Evolutionary conservation across 2,888 invertebrate species (phyloP), one percentile per base, ranked within the genome.

Genomic region (Perizoma affinitatum): DNA sequence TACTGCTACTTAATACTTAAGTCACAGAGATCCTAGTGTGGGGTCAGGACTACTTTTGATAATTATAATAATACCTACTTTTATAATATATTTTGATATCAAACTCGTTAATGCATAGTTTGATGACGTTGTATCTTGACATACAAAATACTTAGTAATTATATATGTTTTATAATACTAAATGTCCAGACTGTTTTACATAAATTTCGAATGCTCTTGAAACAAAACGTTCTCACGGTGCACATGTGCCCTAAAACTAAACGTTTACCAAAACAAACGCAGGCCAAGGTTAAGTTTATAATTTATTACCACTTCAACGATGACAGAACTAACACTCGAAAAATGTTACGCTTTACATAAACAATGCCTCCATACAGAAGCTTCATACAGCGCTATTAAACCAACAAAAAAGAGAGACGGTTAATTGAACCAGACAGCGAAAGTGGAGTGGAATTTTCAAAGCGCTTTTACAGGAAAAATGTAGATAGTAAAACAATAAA

Each of bases 251-350:
- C 79, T 78, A 79, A 79, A 75, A 75, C 66, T 54, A 76, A 82
- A 80, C 79, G 80, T 77, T 84, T 83, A 86, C 84, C 80, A 83
- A 88, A 90, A 90, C 88, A 91, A 88, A 86, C 84, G 76, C 75
- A 54, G 75, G 72, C 82, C 87, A 90, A 90, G 90, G 90, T 88
- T 90, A 87, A 86, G 83, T 82, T 88, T 82, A 85, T 88, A 87
- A 91, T 91, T 90, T 90, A 91, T 87, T 68, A 78, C 86, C 87
- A 87, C 92, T 92, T 84, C 77, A 83, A 72, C 70, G 84, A 73
- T 82, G 88, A 89, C 88, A 84, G 82, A 70, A 76, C 79, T 22
- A 22, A 62, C 78, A 79, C 76, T 76, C 73, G 69, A 81, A 88
- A 84, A 83, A 76, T 80, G 71, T 84, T 78, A 77, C 74, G 70